Evolutionary conservation across 2,113 vertebrate species (phyloP), one percentile per base, ranked within the genome.

Genomic region (Urocolius indicus): DNA sequence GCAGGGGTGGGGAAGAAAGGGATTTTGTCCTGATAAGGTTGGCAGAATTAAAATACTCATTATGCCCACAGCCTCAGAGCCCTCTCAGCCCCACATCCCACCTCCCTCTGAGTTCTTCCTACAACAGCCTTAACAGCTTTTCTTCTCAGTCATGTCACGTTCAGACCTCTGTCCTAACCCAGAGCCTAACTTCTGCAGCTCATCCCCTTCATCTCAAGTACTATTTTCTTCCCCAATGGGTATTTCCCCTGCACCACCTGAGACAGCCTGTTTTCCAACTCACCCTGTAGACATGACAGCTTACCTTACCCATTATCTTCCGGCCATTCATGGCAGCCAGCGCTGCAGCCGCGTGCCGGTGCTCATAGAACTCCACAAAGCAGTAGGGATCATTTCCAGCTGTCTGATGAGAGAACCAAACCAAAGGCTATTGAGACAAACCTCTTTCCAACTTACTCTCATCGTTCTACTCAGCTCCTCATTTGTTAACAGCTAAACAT

Each of bases 231-330:
- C n/a, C n/a, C n/a, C n/a, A n/a, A n/a, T n/a, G n/a, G n/a, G n/a
- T 15, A 16, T 45, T 66, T 66, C 29, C 61, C 67, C 58, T 29
- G 7, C 6, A 3, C 13, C 30, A 24, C 1, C 74, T 15, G 23
- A 41, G 52, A 16, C 18, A 84, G 82, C 24, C 92, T 24, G 43
- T 4, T 59, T 63, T 67, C 93, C 97, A 97, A 98, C 98, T 98
- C 98, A 98, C 98, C 98, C 97, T 97, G 87, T 94, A 98, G 97
- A 97, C 97, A 97, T 48, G 98, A 98, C 98, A 98, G 96, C 99
- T 99, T 99, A 99, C 99, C 99, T 99, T 99, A 99, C 99, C 99
- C 99, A 99, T 99, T 98, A 99, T 99, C 98, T 99, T 99, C 98
- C 99, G 98, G 95, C 99, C 99, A 79, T 99, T 99, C 99, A 99